phyloP scores from a whole-genome alignment of 2,888 invertebrate species.

The Monoplex corrugatus region DNA sequence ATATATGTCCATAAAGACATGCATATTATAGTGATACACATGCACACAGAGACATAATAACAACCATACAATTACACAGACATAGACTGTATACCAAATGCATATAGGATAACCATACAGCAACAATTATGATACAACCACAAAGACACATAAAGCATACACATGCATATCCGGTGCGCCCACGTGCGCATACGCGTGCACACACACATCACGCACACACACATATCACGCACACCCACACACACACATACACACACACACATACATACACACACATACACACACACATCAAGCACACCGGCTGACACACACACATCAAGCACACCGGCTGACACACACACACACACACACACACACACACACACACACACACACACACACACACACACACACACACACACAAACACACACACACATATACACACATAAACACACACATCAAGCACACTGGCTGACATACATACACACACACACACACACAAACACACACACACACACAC shows the following conservation, averaged over 20 bases:
- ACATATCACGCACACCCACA: too few species aligned
- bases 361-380: not conserved
- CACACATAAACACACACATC: not conserved
- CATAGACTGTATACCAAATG: too few species aligned
- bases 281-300: not conserved
- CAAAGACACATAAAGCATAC: too few species aligned
- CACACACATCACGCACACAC: too few species aligned
- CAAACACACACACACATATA: not conserved
- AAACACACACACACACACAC: too few species aligned
- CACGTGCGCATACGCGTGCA: too few species aligned
- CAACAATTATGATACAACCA: too few species aligned
- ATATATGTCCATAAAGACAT: too few species aligned
- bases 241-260: not conserved
- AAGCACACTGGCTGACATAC: not conserved
- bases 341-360: constrained; percentile 31
- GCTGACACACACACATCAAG: not conserved
- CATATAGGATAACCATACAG: too few species aligned
- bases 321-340: not conserved
- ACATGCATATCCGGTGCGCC: too few species aligned
- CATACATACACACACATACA: not conserved
- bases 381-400: not conserved
- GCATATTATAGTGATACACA: not conserved
- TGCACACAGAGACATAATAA: not conserved
- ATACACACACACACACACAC: too few species aligned
- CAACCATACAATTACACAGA: not conserved